Evolutionary conservation across 1,140 invertebrate species (phyloP), one percentile per base, ranked within the genome.

Genomic region (Cryptotermes secundus): DNA sequence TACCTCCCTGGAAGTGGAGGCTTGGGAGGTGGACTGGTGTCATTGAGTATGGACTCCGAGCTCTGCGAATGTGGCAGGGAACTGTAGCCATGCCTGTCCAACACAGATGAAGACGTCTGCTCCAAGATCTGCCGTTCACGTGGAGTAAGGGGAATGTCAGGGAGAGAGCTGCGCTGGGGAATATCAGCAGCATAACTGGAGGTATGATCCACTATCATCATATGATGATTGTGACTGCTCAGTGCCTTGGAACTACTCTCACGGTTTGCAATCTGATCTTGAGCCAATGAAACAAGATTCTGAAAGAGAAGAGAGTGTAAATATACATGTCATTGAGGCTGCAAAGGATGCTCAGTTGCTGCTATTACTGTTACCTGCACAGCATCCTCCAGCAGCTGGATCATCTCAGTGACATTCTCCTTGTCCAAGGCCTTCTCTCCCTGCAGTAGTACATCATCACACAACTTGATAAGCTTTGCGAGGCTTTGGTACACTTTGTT

Each of bases 401-500:
- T 94, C 59, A 97, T 93, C 85, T 96, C 93, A 45, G 92, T 93
- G 35, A 97, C 96, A 89, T 95, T 95, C 85, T 95, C 94, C 42
- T 92, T 92, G 87, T 94, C 92, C 86, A 95, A 87, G 72, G 92
- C 91, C 83, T 94, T 93, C 72, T 94, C 93, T 42, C 94, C 94
- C 86, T 94, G 92, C 7, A 97, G 91, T 86, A 98, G 90, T 72
- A 96, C 95, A 89, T 97, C 95, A 89, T 99, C 97, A 89, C 97
- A 97, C 84, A 98, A 93, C 87, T 96, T 95, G 85, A 99, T 95
- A 83, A 99, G 92, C 89, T 95, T 94, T 22, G 97, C 96, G 79
- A 98, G 90, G 84, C 95, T 95, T 87, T 96, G 94, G 88, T 97
- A 97, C 36, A 98, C 94, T 89, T 96, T 94, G 89, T 95, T 96